Evolutionary conservation across 2,797 vertebrate species (phyloP), one percentile per base, ranked within the genome.

Genomic region (Perodicticus potto): DNA sequence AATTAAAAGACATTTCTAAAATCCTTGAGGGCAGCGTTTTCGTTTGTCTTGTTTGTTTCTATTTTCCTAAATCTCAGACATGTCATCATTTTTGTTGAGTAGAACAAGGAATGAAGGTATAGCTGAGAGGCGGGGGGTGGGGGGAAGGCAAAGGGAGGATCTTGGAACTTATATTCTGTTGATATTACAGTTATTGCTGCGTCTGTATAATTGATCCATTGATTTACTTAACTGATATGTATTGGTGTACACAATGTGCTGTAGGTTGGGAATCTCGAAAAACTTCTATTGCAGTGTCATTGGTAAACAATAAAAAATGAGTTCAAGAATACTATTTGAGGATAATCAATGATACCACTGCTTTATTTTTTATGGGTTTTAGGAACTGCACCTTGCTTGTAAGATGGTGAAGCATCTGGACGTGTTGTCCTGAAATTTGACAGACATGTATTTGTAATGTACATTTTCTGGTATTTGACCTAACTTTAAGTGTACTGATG

Each of bases 381-480:
- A 65, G 80, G 37, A 22, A 45, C 22, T 55, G 16, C 5, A 91
- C 69, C 34, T 32, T 82, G 19, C 86, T 86, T 76, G 27, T 34
- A 82, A 69, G 65, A 40, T 67, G 25, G 2, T 57, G 29, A 22
- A 16, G 29, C 53, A 17, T 49, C 32, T 87, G 25, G 11, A 29
- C 7, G 7, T 57, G 5, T 57, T 86, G 45, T 55, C 67, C 16
- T 90, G 20, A 78, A 65, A 69, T 55, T 32, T 12, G 5, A 25
- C 13, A 53, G 45, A 65, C 1, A 0, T 23, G 45, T 29, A 55
- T 61, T 93, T 45, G 1, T 74, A 76, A n/a, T 55, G 55, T 86
- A 83, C 3, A 23, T 83, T 89, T 93, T 63, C 32, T 40, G 20
- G 63, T 63, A 81, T 69, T 92, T 96, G 72, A 80, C 49, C 85